phyloP scores from a whole-genome alignment of 1,140 invertebrate genomes.

The Drosophila chauvacae region DNA sequence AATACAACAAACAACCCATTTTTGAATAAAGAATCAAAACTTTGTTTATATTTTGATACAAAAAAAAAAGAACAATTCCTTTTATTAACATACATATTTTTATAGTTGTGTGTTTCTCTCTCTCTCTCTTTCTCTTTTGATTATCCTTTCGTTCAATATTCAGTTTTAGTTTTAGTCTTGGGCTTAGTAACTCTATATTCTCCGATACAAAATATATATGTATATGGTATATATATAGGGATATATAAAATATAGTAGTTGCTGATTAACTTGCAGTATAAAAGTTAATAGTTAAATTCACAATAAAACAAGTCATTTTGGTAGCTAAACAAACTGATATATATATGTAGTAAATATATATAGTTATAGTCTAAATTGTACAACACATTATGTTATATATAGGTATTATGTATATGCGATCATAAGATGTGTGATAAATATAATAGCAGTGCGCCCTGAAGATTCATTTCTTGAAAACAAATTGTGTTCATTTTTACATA shows the following conservation, averaged over 20 bases:
- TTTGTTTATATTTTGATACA: conserved; percentile 2
- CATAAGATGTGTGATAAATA: conserved; percentile 19
- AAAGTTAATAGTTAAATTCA: conserved; percentile 55
- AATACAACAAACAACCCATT: neutral
- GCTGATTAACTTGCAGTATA: conserved; percentile 8
- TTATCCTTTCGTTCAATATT: conserved; percentile 60
- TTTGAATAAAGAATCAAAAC: conserved; percentile 8
- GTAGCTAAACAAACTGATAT: conserved; percentile 39
- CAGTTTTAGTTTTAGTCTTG: conserved; percentile 48
- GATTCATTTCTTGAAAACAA: neutral
- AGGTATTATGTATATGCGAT: conserved; percentile 25
- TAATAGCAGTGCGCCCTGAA: neutral
- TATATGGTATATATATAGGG: conserved; percentile 38
- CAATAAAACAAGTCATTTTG: conserved; percentile 60
- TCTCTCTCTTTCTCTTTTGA: conserved; percentile 45
- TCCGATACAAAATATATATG: conserved; percentile 42
- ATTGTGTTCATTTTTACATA: neutral
- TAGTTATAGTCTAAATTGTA: conserved; percentile 17
- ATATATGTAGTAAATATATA: conserved; percentile 10
- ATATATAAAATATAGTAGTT: conserved; percentile 36
- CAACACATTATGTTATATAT: conserved; percentile 6
- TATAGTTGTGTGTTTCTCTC: conserved; percentile 28
- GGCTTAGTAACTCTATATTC: conserved; percentile 21
- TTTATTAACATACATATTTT: conserved; percentile 47
- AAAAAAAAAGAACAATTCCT: conserved; percentile 35